Evolutionary conservation across 2,888 invertebrate genomes (phyloP).

Genomic region (Stenolophus ochropezus): DNA sequence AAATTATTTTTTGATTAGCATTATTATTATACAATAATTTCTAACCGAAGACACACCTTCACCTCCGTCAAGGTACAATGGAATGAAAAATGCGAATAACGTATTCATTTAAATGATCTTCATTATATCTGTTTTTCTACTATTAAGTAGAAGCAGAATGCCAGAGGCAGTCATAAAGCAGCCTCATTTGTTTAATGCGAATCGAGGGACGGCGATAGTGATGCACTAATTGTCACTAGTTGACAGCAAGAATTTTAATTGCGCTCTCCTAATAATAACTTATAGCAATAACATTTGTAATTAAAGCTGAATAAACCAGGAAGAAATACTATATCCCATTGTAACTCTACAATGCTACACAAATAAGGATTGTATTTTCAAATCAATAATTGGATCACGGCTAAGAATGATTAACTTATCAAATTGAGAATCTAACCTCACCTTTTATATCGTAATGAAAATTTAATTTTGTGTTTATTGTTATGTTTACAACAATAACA

Average conservation of each 20-base stretch:
- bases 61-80: not conserved
- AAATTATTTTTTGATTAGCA: not conserved
- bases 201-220: not conserved
- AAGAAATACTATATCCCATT: not conserved
- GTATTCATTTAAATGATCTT: not conserved
- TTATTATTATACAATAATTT: not conserved
- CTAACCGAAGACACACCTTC: not conserved
- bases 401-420: no score
- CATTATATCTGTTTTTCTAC: not conserved
- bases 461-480: no score
- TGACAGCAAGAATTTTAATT: constrained; percentile 10
- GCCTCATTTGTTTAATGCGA: not conserved
- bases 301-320: not conserved
- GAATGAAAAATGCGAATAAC: not conserved
- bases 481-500: no score
- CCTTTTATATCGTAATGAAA: no score
- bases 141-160: not conserved
- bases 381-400: no score
- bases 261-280: constrained; percentile 15
- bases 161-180: not conserved
- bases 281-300: not conserved
- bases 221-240: not conserved
- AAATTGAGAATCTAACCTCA: no score
- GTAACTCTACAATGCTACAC: no score
- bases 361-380: no score